Base-by-base conservation (phyloP, 2,888 invertebrate species). In the Hermodice carunculata region DNA sequence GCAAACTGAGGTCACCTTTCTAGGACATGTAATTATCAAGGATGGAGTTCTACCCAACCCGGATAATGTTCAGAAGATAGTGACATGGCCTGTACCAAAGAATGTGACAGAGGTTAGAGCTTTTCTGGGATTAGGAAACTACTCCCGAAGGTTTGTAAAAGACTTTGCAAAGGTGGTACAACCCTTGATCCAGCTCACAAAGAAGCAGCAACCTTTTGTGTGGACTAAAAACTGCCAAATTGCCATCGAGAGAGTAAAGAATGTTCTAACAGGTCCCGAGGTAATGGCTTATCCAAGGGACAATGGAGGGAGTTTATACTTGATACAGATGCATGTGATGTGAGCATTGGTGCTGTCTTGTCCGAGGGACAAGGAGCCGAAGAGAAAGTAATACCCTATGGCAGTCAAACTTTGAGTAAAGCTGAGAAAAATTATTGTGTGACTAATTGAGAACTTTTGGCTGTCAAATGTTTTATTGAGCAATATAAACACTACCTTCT, bases 121-220 rank as follows among this genome's bases (percentile, higher is more conserved):
- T 2, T 70, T 76, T 29, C 51, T 77, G 3, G 76, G 76, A 0
- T 54, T 70, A 3, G 34, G 37, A 26, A 66, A 66, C 19, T 77
- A 70, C 49, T 77, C 73, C 26, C 60, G 71, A 3, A 62, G 65
- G 32, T 76, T 71, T 34, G 61, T 76, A 8, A 34, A 49, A 14
- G 48, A 64, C 11, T 69, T 72, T 56, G 32, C 73, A 6, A 34
- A 40, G 2, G 42, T 66, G 8, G 70, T 70, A 0, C n/a, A 42
- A 14, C 71, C 71, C 0, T 37, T 76, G 24, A 49, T 51, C 28
- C 40, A 73, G 31, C 60, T 69, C 14, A 74, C 83, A n/a, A 96
- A 96, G 87, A 59, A 72, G 42, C 49, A 64, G 49, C 22, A 32
- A 14, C 56, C 64, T 6, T 56, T 42, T 42, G 17, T 5, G 3